Conservation (phyloP, 1,140 invertebrate species). For the Cydia strobilella region DNA sequence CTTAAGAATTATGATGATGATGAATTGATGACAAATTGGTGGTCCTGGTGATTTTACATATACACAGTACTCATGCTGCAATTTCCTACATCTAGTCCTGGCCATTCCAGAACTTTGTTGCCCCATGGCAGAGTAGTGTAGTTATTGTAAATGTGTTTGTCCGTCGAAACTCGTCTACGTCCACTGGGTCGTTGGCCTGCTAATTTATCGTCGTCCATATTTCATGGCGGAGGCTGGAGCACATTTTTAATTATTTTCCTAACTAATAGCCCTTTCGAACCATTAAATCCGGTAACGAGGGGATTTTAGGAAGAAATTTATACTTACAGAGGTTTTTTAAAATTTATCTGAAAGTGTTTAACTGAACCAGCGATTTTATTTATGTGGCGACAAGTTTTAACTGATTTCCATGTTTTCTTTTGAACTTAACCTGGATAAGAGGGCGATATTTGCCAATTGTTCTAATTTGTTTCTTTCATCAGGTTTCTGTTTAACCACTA, state of each 20-base stretch:
- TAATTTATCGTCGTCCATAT: slow-evolving; percentile 27
- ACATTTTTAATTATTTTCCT: slow-evolving; percentile 42
- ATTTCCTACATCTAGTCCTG: not conserved
- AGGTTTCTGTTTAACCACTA: no score
- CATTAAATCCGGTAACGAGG: slow-evolving; percentile 27
- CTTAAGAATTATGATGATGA: no score
- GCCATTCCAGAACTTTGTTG: not conserved
- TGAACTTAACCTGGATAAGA: no score
- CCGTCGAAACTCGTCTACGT: not conserved
- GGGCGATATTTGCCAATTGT: not conserved
- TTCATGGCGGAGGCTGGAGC: not conserved
- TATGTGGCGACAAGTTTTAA: not conserved
- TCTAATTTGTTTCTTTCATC: no score
- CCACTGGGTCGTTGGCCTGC: not conserved
- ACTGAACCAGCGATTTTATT: not conserved
- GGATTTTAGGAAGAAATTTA: slow-evolving; percentile 20
- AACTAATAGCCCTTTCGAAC: slow-evolving; percentile 37
- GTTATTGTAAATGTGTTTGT: not conserved
- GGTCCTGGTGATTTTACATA: no score
- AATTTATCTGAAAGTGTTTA: not conserved
- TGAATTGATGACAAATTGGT: no score
- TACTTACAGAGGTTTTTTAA: not conserved
- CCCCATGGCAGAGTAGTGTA: not conserved
- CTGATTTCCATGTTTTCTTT: not conserved
- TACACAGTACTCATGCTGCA: not conserved